phyloP scores from a whole-genome alignment of 2,888 invertebrate genomes.

The Drosophila cracens region DNA sequence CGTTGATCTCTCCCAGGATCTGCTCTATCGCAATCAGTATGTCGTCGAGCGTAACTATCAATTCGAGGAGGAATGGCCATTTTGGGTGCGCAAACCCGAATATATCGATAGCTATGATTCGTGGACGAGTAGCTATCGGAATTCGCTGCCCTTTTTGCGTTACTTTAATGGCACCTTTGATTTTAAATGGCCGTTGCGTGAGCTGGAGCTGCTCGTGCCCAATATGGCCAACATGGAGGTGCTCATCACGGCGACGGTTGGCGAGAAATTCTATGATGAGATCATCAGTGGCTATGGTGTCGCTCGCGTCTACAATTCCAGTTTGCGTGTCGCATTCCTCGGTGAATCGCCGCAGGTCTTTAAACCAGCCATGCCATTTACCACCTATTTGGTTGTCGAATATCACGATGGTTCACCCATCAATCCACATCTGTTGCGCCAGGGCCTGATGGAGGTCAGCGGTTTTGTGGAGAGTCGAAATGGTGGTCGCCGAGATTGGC shows the following conservation, averaged over 20 bases:
- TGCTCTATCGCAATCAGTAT: slow-evolving; percentile 86
- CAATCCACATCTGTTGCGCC: slow-evolving; percentile 87
- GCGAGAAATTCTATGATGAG: slow-evolving; percentile 94
- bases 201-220: slow-evolving; percentile 87
- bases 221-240: slow-evolving; percentile 89
- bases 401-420: slow-evolving; percentile 96
- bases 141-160: slow-evolving; percentile 89
- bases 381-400: slow-evolving; percentile 93
- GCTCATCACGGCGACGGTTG: slow-evolving; percentile 93
- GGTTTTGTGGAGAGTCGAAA: slow-evolving; percentile 87
- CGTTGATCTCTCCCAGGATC: slow-evolving; percentile 69
- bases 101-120: slow-evolving; percentile 84
- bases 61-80: slow-evolving; percentile 92
- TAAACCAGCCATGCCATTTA: slow-evolving; percentile 97
- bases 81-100: slow-evolving; percentile 90
- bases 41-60: slow-evolving; percentile 90
- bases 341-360: slow-evolving; percentile 97
- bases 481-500: slow-evolving; percentile 89
- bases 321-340: slow-evolving; percentile 92
- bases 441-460: slow-evolving; percentile 89
- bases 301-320: slow-evolving; percentile 94
- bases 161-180: slow-evolving; percentile 95
- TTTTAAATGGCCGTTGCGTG: slow-evolving; percentile 94
- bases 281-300: slow-evolving; percentile 93
- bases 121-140: slow-evolving; percentile 85